Evolutionary conservation across 2,113 vertebrate genomes (phyloP), one percentile per base, ranked within the genome.

Genomic region (Oryzias celebensis): DNA sequence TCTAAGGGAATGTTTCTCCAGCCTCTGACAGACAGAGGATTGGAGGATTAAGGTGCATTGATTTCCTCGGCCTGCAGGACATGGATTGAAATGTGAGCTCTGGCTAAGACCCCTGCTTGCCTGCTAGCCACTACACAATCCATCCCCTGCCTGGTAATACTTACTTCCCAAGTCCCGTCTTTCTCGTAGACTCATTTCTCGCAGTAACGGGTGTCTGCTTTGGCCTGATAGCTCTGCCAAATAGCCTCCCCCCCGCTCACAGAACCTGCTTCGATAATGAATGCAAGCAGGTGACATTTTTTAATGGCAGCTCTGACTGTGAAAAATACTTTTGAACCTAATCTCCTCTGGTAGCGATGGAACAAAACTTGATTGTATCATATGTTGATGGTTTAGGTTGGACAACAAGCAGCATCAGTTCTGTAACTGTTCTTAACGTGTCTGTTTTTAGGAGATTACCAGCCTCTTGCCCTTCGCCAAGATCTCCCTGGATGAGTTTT

Each of bases 401-500:
- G 10, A 18, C 20, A 18, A 22, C 45, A 47, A 13, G 8, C 20
- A 18, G 10, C 47, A 18, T 48, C n/a, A 48, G 16, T 48, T 17
- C 47, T 49, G 28, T 65, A 1, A 15, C 5, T 20, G 31, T 45
- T 68, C n/a, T 52, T 62, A 14, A 31, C 54, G 28, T 44, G 65
- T 48, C 74, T 53, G 68, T 69, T 41, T 10, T 4, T 52, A 99
- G 97, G 96, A 98, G 80, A 93, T 98, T 72, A 86, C 94, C 53
- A 91, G 66, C 60, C 89, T 91, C 1, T 81, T 97, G 51, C 95
- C 96, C 0, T 96, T 98, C 57, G 58, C 90, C 18, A 78, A 89
- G 81, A 90, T 98, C 87, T 97, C 95, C 55, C 81, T 99, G 80
- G 97, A 99, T 59, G 89, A 91, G 81, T 96, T 95, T 59, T 86